Evolutionary conservation across 2,888 invertebrate genomes (phyloP).

Genomic region (Fragum whitleyi): DNA sequence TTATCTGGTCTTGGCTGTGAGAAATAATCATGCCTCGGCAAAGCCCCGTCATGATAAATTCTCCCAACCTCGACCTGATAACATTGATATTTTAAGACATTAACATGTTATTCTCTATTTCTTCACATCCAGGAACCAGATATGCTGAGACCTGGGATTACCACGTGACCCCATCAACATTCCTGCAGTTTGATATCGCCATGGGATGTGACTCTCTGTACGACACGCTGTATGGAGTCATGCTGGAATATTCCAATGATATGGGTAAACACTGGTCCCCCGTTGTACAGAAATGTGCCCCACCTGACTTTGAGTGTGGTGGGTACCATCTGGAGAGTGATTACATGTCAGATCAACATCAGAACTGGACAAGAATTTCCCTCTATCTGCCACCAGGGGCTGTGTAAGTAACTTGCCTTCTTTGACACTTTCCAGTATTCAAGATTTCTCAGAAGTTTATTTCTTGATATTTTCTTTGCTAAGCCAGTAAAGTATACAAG

Average conservation of each 20-base stretch:
- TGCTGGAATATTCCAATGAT: slow-evolving; percentile 85
- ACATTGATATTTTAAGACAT: no score
- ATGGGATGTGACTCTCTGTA: slow-evolving; percentile 84
- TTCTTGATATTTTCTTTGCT: no score
- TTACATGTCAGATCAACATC: slow-evolving; percentile 80
- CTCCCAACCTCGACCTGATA: no score
- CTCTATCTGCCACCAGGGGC: slow-evolving; percentile 83
- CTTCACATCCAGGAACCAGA: slow-evolving; percentile 77
- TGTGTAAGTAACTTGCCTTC: slow-evolving; percentile 84
- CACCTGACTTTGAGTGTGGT: slow-evolving; percentile 84
- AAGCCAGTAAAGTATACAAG: no score
- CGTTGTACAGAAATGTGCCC: slow-evolving; percentile 83
- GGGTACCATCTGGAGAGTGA: slow-evolving; percentile 83
- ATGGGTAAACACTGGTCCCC: slow-evolving; percentile 84
- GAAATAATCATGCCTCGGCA: no score
- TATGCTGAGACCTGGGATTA: slow-evolving; percentile 86
- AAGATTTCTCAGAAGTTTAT: no score
- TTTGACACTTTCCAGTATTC: no score
- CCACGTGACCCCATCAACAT: slow-evolving; percentile 83
- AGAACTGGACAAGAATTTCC: slow-evolving; percentile 85
- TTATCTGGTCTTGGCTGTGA: no score
- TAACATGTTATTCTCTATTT: no score
- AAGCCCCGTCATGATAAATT: no score
- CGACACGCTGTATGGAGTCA: slow-evolving; percentile 80
- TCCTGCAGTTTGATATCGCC: slow-evolving; percentile 85